Evolutionary conservation across 2,113 vertebrate species (phyloP), one percentile per base, ranked within the genome.

Genomic region (Turnix velox): DNA sequence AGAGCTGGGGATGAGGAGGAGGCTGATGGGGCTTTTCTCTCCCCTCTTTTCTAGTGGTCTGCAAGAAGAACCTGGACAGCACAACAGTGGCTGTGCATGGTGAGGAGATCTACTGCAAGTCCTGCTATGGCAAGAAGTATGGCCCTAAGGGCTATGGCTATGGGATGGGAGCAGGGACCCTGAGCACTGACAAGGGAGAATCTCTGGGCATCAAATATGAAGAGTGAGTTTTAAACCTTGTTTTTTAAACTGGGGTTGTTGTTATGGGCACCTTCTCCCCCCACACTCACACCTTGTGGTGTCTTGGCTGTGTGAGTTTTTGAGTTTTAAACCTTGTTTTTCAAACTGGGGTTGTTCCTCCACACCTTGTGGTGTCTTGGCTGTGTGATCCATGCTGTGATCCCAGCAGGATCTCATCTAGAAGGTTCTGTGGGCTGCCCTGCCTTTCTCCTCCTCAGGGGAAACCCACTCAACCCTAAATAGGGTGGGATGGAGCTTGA

Each of bases 131-230:
- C 87, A 99, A 99, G 97, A 99, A 99, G 95, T 98, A 99, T 0
- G 99, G 99, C 14, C 99, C 99, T 61, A 99, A 99, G 97, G 99
- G 99, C 90, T 99, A 99, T 0, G 99, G 99, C 12, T 99, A 98
- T 0, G 99, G 99, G 14, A 98, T 97, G 78, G 99, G 99, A 54
- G 99, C 99, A 0, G 99, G 99, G 42, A 98, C 98, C 3, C 98
- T 99, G 88, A 99, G 98, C 97, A 99, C 97, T 25, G 99, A 99
- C 97, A 98, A 96, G 95, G 99, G 99, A 22, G 98, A 99, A 94
- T 96, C 96, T 6, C 96, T 99, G 96, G 99, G 99, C 71, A 99
- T 99, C 96, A 98, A 97, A 94, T 97, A 93, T 0, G 98, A 98
- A 86, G 97, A 97, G 99, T 99, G 97, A 98, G 99, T 98, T 98